Conservation (phyloP, 2,797 vertebrate genomes). For the Melanotaenia parkinsoni region DNA sequence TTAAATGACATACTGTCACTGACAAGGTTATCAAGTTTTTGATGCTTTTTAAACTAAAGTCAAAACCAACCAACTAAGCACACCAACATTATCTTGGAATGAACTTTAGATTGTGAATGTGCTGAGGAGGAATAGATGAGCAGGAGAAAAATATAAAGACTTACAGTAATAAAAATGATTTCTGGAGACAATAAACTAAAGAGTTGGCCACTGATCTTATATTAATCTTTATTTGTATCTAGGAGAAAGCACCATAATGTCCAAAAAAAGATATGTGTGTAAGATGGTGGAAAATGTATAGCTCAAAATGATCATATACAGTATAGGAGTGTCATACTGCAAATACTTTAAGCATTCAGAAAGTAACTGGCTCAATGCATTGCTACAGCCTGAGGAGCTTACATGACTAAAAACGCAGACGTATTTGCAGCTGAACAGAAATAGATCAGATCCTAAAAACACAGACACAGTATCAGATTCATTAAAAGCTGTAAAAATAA, state of each 20-base stretch:
- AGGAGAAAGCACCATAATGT: background rate
- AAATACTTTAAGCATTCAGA: background rate
- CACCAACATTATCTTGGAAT: background rate
- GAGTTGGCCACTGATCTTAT: background rate
- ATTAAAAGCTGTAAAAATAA: background rate
- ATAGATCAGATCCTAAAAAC: slow-evolving; percentile 2
- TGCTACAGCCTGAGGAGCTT: background rate
- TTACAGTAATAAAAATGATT: background rate
- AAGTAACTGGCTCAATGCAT: background rate
- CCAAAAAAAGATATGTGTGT: background rate
- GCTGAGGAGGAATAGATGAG: background rate
- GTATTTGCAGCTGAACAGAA: background rate
- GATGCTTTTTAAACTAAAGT: background rate
- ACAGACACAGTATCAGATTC: background rate
- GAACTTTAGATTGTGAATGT: background rate
- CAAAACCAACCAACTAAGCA: background rate
- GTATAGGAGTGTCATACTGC: background rate
- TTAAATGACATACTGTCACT: too few species aligned
- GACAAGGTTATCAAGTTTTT: background rate
- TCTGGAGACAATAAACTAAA: background rate
- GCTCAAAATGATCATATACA: background rate
- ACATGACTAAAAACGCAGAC: background rate
- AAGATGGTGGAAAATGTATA: background rate
- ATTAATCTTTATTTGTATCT: background rate
- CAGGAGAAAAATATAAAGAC: background rate